Evolutionary conservation across 2,113 vertebrate species (phyloP), one percentile per base, ranked within the genome.

Genomic region (Mormyrus lacerda): DNA sequence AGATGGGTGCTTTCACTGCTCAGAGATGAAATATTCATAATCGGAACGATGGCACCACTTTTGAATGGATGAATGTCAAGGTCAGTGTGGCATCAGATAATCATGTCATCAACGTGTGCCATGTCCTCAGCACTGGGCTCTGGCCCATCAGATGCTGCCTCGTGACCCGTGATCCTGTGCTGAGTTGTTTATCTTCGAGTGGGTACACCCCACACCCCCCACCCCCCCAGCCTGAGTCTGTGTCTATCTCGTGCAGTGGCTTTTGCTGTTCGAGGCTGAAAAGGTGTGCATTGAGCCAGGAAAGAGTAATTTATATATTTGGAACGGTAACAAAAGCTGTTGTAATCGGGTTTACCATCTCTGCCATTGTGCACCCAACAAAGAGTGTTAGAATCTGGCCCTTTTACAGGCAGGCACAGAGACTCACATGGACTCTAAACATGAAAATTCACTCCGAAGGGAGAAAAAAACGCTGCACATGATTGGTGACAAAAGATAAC

Each of bases 1-100:
- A 97, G 96, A 96, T 94, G 95, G 94, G 95, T 95, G 95, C 95
- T 95, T 95, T 96, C 96, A 95, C 95, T 97, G 96, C 96, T 93
- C 94, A 95, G 93, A 94, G 95, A 96, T 98, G 96, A 98, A 97
- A 98, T 97, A 98, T 98, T 98, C 97, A 98, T 96, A 96, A 96
- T 96, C 95, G 96, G 95, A 96, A 95, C 94, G 96, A 97, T 96
- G 97, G 97, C 94, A 93, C 94, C 95, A 95, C 94, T 94, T 94
- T 93, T 98, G 96, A 97, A 98, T 97, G 96, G 97, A 97, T 94
- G 94, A 97, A 97, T 95, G 95, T 92, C 94, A 94, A 94, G 94
- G 95, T 95, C 95, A 95, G 95, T 93, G 93, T 91, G 0, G 95
- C 93, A 95, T 96, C 95, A 96, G 96, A 97, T 96, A 96, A 97